A percentile compares a stretch with the other conserved stretches of the same genome.
Evolutionary conservation across 2,888 invertebrate species (phyloP).

Genomic region (Sarcophaga variegata): DNA sequence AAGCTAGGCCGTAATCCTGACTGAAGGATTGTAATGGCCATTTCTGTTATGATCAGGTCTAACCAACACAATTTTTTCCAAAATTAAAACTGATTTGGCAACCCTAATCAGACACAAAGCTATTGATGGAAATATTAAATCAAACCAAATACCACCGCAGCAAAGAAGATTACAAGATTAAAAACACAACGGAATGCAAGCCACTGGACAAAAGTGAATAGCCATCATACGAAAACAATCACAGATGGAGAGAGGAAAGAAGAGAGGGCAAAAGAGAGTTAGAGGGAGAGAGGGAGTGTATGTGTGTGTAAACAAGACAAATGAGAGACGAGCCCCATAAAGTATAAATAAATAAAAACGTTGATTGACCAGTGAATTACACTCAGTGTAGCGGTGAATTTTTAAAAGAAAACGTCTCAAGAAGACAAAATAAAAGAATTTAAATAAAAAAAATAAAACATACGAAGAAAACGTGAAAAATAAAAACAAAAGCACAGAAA

Average conservation of each 20-base stretch:
- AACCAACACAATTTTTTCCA: too few species aligned
- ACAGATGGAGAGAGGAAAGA: background rate
- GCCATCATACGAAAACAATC: too few species aligned
- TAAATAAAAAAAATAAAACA: constrained; percentile 18
- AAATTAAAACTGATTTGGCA: background rate
- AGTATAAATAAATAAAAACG: constrained; percentile 71
- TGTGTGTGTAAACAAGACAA: background rate
- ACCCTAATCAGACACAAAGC: background rate
- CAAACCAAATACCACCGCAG: background rate
- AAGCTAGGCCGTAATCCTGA: too few species aligned
- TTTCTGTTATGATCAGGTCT: too few species aligned
- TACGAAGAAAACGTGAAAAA: background rate
- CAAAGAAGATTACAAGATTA: constrained; percentile 3
- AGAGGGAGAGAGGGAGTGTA: constrained; percentile 10
- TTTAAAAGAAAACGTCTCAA: constrained; percentile 64
- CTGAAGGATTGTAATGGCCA: too few species aligned
- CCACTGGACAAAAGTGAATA: background rate
- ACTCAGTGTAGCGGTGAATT: constrained; percentile 74
- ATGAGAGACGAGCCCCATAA: constrained; percentile 4
- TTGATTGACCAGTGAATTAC: constrained; percentile 70
- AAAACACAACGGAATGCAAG: constrained; percentile 26
- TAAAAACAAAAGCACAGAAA: constrained; percentile 1
- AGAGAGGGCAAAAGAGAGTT: background rate
- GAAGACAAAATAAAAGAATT: constrained; percentile 48
- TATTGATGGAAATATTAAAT: background rate